Percentiles rank a stretch among this genome's conserved stretches.
Evolutionary conservation across 2,888 invertebrate species (phyloP).

Genomic region (Sinohyriopsis cumingii): DNA sequence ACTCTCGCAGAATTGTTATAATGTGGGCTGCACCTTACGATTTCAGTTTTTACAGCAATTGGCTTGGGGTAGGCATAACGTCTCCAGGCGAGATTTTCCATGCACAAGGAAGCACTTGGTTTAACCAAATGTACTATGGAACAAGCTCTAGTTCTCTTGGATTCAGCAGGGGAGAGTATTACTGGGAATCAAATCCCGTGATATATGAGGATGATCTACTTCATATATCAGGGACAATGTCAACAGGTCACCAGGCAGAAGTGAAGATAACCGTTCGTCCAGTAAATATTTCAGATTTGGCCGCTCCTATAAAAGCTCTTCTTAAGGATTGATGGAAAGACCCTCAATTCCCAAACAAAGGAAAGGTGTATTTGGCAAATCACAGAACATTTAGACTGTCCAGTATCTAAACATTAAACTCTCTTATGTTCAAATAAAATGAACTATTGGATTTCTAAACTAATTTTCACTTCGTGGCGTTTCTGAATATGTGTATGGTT

Average conservation of each 20-base stretch:
- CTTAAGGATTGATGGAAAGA: too few species aligned
- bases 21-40: slow-evolving; percentile 32
- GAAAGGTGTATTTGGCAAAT: too few species aligned
- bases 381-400: too few species aligned
- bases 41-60: slow-evolving; percentile 21
- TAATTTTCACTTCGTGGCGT: too few species aligned
- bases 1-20: slow-evolving; percentile 15
- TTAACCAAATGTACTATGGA: slow-evolving; percentile 20
- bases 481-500: too few species aligned
- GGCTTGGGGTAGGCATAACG: slow-evolving; percentile 23
- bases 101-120: slow-evolving; percentile 6
- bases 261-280: slow-evolving; percentile 20
- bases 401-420: too few species aligned
- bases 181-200: slow-evolving; percentile 5
- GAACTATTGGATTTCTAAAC: too few species aligned
- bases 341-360: too few species aligned
- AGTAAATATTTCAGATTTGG: slow-evolving; percentile 7
- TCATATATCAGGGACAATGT: slow-evolving; percentile 18
- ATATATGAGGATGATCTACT: slow-evolving; percentile 11
- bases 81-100: slow-evolving; percentile 1
- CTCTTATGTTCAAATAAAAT: too few species aligned
- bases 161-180: slow-evolving; percentile 8
- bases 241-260: slow-evolving; percentile 20
- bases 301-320: slow-evolving; percentile 3
- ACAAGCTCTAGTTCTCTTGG: slow-evolving; percentile 1